Base-by-base conservation (phyloP, 2,797 vertebrate genomes). In the Lithobates pipiens region DNA sequence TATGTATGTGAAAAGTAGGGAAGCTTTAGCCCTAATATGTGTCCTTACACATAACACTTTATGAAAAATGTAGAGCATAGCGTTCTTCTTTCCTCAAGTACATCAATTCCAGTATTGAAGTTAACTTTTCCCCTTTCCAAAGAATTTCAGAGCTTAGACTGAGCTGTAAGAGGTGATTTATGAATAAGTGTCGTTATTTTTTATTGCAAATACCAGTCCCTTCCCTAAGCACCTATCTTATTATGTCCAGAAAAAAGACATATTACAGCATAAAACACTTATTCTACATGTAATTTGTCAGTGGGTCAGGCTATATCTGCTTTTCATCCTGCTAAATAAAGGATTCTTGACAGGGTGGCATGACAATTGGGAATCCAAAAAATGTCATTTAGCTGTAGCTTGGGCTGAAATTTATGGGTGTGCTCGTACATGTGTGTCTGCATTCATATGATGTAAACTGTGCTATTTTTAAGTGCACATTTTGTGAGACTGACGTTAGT, bases 211-310 rank as follows among this genome's bases (percentile, higher is more conserved):
- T 80, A 83, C 70, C 81, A 84, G 86, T 67, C 71, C 81, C 81
- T 87, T 84, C 81, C 86, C 86, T 76, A 61, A 84, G 81, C 86
- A 75, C 86, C 86, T 80, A 80, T 87, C 86, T 75, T 83, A 83
- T 83, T 84, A 83, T 87, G 81, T 87, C 81, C 73, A 75, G 44
- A 57, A 57, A 68, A 75, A 87, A 87, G 81, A 87, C 78, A 44
- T 83, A 87, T 87, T 83, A 70, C 69, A 61, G 29, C 86, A 79
- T 83, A 87, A 87, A 87, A 87, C 86, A 87, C 81, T 87, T 84
- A 79, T 79, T 73, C 71, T 87, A 29, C 86, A 71, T 83, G 81
- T 83, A 83, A 87, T 87, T 83, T 87, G 86, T 87, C 86, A 86
- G 76, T 78, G 76, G 75, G 80, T 86, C 80, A 79, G 76, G 27